A percentile compares a stretch with the other conserved stretches of the same genome.
Evolutionary conservation across 2,797 vertebrate genomes (phyloP).

Genomic region (Gymnoscopelus braueri): DNA sequence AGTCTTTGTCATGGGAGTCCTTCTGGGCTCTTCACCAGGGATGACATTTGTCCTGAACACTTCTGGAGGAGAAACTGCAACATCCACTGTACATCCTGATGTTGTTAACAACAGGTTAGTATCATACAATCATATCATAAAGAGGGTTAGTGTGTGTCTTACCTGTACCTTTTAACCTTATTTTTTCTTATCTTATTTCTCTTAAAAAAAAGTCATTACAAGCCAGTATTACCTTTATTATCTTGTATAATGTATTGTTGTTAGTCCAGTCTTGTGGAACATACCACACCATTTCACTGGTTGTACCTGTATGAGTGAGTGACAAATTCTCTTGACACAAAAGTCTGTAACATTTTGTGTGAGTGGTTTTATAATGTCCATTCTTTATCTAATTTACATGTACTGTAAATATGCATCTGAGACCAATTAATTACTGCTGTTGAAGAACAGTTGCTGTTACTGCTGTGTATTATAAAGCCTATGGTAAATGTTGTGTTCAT

Average conservation of each 20-base stretch:
- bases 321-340: not conserved
- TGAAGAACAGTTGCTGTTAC: too few relatives aligned
- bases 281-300: too few relatives aligned
- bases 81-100: constrained; percentile 18
- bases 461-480: constrained; percentile 5
- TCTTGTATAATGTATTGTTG: too few relatives aligned
- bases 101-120: constrained; percentile 68
- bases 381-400: not conserved
- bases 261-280: too few relatives aligned
- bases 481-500: not conserved
- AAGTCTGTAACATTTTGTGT: not conserved
- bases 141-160: too few relatives aligned
- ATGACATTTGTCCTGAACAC: constrained; percentile 69
- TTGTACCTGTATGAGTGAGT: too few relatives aligned
- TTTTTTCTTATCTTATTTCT: too few relatives aligned
- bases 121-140: too few relatives aligned
- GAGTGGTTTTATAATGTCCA: not conserved
- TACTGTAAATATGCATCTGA: not conserved
- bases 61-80: constrained; percentile 44
- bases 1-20: constrained; percentile 36
- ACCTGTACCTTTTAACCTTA: too few relatives aligned
- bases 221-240: too few relatives aligned
- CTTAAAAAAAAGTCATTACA: too few relatives aligned
- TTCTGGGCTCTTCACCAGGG: constrained; percentile 63
- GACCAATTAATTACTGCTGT: not conserved